These are phyloP conservation scores for Callyntrura guangdongensis DNA, from an alignment of 2,888 invertebrate genomes.

Conservation along the genomic window DNA sequence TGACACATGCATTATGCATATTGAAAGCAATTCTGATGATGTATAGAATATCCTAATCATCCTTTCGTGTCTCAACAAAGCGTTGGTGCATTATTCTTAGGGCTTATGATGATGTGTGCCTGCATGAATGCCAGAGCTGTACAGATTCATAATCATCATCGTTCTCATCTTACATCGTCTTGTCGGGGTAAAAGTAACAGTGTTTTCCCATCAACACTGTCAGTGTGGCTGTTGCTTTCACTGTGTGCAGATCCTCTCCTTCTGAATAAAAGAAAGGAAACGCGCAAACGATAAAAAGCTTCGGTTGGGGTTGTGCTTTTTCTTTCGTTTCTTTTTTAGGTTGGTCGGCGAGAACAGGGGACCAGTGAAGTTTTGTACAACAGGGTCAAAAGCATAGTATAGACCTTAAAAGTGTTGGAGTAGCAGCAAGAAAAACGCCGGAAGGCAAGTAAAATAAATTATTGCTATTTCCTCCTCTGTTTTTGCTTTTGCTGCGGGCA, in stretches of 20 bases:
- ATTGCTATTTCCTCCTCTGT: background rate
- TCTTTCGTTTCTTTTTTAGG: background rate
- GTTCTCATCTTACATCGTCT: background rate
- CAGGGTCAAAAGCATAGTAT: background rate
- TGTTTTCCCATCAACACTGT: conserved; percentile 51
- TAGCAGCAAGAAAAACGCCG: background rate
- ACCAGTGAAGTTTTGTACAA: background rate
- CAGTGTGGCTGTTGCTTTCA: conserved; percentile 54
- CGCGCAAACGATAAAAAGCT: background rate
- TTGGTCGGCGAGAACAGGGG: background rate
- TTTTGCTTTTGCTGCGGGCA: background rate
- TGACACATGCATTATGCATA: background rate
- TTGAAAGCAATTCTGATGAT: background rate
- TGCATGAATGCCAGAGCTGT: conserved; percentile 23
- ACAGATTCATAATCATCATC: conserved; percentile 16
- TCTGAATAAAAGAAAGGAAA: conserved; percentile 2
- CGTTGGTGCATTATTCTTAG: background rate
- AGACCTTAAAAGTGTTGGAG: too few species aligned
- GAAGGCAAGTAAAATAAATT: conserved; percentile 30
- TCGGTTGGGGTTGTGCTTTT: background rate
- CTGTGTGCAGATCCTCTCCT: conserved; percentile 4
- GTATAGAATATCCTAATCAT: background rate
- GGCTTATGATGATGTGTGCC: background rate
- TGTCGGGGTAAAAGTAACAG: conserved; percentile 39
- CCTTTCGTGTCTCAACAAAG: background rate